Percentiles rank a stretch among this genome's conserved stretches.
Evolutionary conservation across 2,888 invertebrate species (phyloP).

Genomic region (Campoletis raptor): DNA sequence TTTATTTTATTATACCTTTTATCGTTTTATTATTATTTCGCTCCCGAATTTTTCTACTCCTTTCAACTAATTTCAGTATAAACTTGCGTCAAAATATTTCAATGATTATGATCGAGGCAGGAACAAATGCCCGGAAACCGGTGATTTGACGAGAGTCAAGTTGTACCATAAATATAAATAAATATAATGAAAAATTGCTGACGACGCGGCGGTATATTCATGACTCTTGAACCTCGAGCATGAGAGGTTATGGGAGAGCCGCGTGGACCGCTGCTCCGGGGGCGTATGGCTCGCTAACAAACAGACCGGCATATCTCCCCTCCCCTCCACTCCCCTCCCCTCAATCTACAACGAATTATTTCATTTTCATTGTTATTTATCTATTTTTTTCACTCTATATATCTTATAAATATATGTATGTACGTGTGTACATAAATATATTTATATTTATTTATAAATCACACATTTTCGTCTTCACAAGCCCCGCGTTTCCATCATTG

Average conservation of each 20-base stretch:
- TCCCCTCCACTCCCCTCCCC: no score
- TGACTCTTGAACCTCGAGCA: slow-evolving; percentile 81
- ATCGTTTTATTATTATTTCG: not conserved
- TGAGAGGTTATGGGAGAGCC: slow-evolving; percentile 84
- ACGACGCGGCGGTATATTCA: slow-evolving; percentile 74
- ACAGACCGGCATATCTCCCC: slow-evolving; percentile 84
- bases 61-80: not conserved
- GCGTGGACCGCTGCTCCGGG: slow-evolving; percentile 84
- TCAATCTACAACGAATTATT: slow-evolving; percentile 48
- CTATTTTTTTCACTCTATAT: slow-evolving; percentile 26
- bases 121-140: no score
- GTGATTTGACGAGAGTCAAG: no score
- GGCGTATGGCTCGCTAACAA: slow-evolving; percentile 85
- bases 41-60: not conserved
- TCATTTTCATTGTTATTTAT: slow-evolving; percentile 36
- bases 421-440: not conserved
- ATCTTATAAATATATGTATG: not conserved
- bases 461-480: slow-evolving; percentile 11
- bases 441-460: slow-evolving; percentile 26
- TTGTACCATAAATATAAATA: no score
- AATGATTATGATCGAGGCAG: no score
- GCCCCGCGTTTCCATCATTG: not conserved
- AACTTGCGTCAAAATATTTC: no score
- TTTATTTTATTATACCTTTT: not conserved
- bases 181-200: not conserved